Base-by-base conservation (phyloP, 2,113 vertebrate species). In the Caracal caracal region DNA sequence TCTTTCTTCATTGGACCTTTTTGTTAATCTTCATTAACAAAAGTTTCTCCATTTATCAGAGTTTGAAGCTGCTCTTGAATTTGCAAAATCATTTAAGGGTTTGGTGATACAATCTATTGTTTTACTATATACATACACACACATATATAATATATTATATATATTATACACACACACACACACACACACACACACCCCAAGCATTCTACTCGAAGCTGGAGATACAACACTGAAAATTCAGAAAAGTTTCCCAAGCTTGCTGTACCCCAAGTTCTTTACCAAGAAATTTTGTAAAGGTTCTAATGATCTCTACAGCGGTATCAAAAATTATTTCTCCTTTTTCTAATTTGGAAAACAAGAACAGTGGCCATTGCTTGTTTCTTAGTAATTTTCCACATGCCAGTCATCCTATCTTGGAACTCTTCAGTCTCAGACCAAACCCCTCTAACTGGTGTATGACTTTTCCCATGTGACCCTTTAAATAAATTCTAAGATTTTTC, bases 401-500 rank as follows among this genome's bases (percentile, higher is more conserved):
- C 94, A 96, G 65, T 96, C 94, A 76, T 65, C 87, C 73, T 96
- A 0, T 47, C 94, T 78, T 59, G 51, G 92, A 97, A 90, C 87
- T 89, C 93, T 75, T 93, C 73, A 76, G 40, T 78, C 92, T 98
- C 85, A 76, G 96, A 82, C 78, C 93, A 49, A 94, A 51, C 88
- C 93, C 63, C 0, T 65, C 85, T 93, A 87, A 76, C 91, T 96
- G 79, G 8, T 97, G 65, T 82, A 94, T 88, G 88, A 97, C 88
- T 96, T 98, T 95, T 97, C 97, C 97, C 80, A 2, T 97, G 90
- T 97, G 97, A 91, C 88, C 86, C 95, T 97, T 98, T 96, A 97
- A 98, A 98, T 98, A 98, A 97, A 97, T 97, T 73, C 96, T 83
- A 88, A 93, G 88, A 49, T 79, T 97, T 98, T 98, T 97, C 96